These are phyloP conservation scores for Phyllostomus discolor DNA, from an alignment of 2,113 vertebrate species.

Conservation along the genomic window DNA sequence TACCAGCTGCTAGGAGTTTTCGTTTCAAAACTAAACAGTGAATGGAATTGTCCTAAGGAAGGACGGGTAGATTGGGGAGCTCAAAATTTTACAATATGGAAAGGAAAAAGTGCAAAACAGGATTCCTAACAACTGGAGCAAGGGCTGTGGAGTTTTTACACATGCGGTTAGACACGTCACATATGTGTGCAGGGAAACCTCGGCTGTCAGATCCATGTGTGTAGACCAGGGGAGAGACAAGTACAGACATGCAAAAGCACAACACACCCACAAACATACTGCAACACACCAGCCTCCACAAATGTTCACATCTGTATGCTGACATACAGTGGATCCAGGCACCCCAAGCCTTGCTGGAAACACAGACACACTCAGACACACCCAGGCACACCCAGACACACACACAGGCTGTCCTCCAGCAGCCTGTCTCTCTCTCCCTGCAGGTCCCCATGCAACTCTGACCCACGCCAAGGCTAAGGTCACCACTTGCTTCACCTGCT, in stretches of 20 bases:
- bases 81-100: neutral
- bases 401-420: neutral
- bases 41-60: neutral
- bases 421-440: neutral
- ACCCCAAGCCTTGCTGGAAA: neutral
- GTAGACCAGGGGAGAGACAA: neutral
- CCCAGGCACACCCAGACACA: neutral
- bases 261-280: neutral
- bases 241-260: neutral
- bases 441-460: neutral
- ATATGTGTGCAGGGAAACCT: fast-evolving
- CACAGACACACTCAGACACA: neutral
- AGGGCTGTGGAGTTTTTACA: neutral
- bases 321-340: neutral
- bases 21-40: conserved; percentile 4
- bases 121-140: neutral
- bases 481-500: conserved; percentile 40
- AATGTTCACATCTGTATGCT: fast-evolving
- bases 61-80: neutral
- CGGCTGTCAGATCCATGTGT: neutral
- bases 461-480: neutral
- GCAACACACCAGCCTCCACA: neutral
- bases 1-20: neutral
- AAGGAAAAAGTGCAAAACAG: neutral
- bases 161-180: neutral